phyloP scores from a whole-genome alignment of 2,888 invertebrate species.

The Andrena hattorfiana region DNA sequence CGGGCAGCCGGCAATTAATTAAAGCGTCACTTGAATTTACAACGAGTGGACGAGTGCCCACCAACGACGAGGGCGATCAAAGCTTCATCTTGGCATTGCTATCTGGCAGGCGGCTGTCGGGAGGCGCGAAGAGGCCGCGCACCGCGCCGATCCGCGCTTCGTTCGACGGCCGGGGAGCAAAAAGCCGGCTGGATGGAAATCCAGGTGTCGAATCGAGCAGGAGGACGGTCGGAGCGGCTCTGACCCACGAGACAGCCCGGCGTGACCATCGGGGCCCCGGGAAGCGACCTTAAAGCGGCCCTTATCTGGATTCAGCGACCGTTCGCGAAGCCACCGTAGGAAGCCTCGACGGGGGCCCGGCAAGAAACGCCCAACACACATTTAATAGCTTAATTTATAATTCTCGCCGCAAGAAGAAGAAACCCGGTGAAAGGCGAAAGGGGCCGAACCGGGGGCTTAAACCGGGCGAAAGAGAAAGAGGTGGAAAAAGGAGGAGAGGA shows the following conservation, averaged over 20 bases:
- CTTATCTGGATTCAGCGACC: slow-evolving; percentile 58
- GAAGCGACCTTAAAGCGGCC: slow-evolving; percentile 50
- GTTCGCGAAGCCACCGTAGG: slow-evolving; percentile 60
- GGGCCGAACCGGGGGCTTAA: not conserved
- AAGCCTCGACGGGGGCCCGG: slow-evolving; percentile 36
- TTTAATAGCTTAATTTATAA: slow-evolving; percentile 84
- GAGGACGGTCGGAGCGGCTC: slow-evolving; percentile 27
- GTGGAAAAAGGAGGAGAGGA: slow-evolving; percentile 38
- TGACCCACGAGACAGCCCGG: slow-evolving; percentile 54
- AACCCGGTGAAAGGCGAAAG: slow-evolving; percentile 30
- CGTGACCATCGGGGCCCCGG: slow-evolving; percentile 48
- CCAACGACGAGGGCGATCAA: slow-evolving; percentile 67
- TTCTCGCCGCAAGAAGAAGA: slow-evolving; percentile 77
- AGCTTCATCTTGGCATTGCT: slow-evolving; percentile 57
- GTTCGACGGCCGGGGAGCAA: slow-evolving; percentile 30
- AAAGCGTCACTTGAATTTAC: slow-evolving; percentile 75
- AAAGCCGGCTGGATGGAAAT: slow-evolving; percentile 61
- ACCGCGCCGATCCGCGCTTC: slow-evolving; percentile 37
- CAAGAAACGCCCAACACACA: slow-evolving; percentile 75
- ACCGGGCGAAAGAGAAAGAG: slow-evolving; percentile 9
- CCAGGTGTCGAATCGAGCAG: slow-evolving; percentile 70
- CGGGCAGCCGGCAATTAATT: slow-evolving; percentile 68
- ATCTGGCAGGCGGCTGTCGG: slow-evolving; percentile 61
- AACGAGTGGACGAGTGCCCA: slow-evolving; percentile 65
- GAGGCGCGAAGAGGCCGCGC: slow-evolving; percentile 67